phyloP scores from a whole-genome alignment of 2,888 invertebrate genomes.

The Eupelmus urozonus region DNA sequence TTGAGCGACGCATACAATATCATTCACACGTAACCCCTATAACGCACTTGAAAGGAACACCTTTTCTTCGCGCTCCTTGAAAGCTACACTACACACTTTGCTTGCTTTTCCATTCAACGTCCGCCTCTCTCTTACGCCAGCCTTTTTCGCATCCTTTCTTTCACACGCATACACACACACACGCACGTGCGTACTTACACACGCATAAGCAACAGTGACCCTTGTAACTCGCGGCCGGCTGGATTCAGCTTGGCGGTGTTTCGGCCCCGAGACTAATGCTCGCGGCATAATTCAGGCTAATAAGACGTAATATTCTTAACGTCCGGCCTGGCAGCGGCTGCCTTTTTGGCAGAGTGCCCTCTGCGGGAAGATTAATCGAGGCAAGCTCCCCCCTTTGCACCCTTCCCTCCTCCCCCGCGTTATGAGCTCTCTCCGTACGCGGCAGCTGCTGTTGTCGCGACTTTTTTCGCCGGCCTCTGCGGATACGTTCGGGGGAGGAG shows the following conservation, averaged over 20 bases:
- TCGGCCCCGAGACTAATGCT: conserved; percentile 57
- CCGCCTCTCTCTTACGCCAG: neutral
- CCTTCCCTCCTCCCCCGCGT: neutral
- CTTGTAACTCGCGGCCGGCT: neutral
- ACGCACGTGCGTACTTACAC: neutral
- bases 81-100: conserved; percentile 17
- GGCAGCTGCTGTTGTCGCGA: neutral
- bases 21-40: conserved; percentile 11
- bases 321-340: conserved; percentile 51
- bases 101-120: conserved; percentile 2
- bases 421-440: neutral
- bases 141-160: neutral
- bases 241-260: conserved; percentile 3
- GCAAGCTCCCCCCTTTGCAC: neutral
- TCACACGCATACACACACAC: neutral
- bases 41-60: conserved; percentile 5
- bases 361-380: conserved; percentile 35
- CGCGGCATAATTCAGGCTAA: conserved; percentile 60
- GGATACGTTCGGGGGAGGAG: no score
- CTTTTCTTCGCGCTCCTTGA: conserved; percentile 11
- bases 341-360: conserved; percentile 36
- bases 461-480: neutral
- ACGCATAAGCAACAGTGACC: neutral
- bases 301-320: conserved; percentile 63
- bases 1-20: conserved; percentile 1